Percentiles rank a stretch among this genome's conserved stretches.
Conservation (phyloP, 1,140 invertebrate species). For the Drosophila repleta region DNA sequence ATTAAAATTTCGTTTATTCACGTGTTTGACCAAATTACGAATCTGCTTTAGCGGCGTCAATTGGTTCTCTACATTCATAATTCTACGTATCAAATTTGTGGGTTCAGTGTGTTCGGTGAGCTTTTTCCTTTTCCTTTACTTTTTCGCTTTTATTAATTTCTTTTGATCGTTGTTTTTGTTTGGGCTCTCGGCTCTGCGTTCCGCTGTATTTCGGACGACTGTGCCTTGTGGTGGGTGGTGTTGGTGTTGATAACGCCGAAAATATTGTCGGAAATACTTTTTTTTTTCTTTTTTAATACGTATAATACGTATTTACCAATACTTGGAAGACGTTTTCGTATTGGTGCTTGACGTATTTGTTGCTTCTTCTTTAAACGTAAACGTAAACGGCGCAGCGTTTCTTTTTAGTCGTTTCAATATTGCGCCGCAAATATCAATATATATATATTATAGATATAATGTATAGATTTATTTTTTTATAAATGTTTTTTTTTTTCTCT, state of each 20-base stretch:
- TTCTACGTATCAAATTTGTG: slow-evolving; percentile 86
- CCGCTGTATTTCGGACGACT: slow-evolving; percentile 38
- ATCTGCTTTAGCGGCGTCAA: slow-evolving; percentile 99
- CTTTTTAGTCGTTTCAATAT: slow-evolving; percentile 39
- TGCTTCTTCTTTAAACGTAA: slow-evolving; percentile 40
- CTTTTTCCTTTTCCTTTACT: slow-evolving; percentile 22
- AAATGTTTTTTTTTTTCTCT: slow-evolving; percentile 10
- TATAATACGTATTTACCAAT: slow-evolving; percentile 38
- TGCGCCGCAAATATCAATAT: slow-evolving; percentile 55
- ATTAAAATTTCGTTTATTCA: slow-evolving; percentile 97
- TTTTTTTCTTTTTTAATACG: slow-evolving; percentile 15
- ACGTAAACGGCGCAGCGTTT: slow-evolving; percentile 54
- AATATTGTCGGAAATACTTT: slow-evolving; percentile 40
- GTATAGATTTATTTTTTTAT: slow-evolving; percentile 22
- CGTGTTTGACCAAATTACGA: slow-evolving; percentile 97
- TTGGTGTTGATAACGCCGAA: slow-evolving; percentile 53
- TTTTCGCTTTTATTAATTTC: slow-evolving; percentile 41
- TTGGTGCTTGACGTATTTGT: slow-evolving; percentile 56
- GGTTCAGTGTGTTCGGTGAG: slow-evolving; percentile 41
- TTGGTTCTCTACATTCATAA: slow-evolving; percentile 98
- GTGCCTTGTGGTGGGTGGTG: slow-evolving; percentile 46
- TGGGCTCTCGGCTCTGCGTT: slow-evolving; percentile 27
- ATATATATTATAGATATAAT: slow-evolving; percentile 25
- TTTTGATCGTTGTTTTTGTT: slow-evolving; percentile 32
- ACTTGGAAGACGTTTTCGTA: slow-evolving; percentile 26